Percentiles rank a stretch among this genome's conserved stretches.
phyloP scores from a whole-genome alignment of 2,888 invertebrate species.

The Selenia dentaria region DNA sequence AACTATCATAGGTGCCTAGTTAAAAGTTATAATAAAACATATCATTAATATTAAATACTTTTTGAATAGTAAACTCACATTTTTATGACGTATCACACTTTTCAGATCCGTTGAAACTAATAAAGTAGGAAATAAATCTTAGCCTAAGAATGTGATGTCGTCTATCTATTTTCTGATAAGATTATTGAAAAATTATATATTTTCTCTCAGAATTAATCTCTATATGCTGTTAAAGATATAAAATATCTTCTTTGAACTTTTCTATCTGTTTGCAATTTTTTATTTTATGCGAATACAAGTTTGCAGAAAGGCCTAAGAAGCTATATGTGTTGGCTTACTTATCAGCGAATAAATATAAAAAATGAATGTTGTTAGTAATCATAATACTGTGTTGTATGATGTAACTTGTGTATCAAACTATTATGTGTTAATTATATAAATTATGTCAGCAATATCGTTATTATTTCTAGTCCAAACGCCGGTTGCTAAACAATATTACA shows the following conservation, averaged over 20 bases:
- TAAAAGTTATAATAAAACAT: constrained; percentile 53
- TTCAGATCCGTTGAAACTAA: constrained; percentile 39
- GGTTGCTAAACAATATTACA: no score
- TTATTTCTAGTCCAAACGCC: constrained; percentile 29
- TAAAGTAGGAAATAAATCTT: constrained; percentile 36
- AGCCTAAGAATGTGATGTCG: constrained; percentile 64
- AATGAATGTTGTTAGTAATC: constrained; percentile 44
- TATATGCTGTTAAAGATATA: constrained; percentile 68
- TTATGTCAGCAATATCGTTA: constrained; percentile 70
- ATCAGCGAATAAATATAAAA: constrained; percentile 26
- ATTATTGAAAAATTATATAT: constrained; percentile 50
- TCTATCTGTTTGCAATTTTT: constrained; percentile 39
- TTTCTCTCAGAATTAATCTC: constrained; percentile 58
- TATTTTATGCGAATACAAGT: constrained; percentile 27
- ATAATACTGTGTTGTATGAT: constrained; percentile 56
- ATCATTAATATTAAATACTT: constrained; percentile 52
- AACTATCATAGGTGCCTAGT: constrained; percentile 70
- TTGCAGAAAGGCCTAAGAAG: constrained; percentile 58
- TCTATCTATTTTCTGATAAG: constrained; percentile 67
- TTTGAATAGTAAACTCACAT: constrained; percentile 35
- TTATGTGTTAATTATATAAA: constrained; percentile 77
- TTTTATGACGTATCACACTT: constrained; percentile 35
- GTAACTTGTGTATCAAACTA: constrained; percentile 62
- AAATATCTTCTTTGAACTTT: constrained; percentile 61
- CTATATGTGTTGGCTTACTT: constrained; percentile 25